phyloP scores from a whole-genome alignment of 2,888 invertebrate species.

The Adela reaumurella region DNA sequence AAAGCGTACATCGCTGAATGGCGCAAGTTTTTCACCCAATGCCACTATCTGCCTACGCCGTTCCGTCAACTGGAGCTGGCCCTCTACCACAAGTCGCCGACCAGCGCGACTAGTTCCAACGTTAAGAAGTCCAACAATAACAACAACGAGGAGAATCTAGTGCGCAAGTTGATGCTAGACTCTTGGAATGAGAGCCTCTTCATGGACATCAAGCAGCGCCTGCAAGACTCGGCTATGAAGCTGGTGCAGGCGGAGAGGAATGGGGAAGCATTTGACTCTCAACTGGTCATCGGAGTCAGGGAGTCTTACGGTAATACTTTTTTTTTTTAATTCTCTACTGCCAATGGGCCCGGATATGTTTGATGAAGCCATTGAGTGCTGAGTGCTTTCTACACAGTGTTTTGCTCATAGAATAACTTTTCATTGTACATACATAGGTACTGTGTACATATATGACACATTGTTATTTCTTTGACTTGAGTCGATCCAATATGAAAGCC shows the following conservation, averaged over 20 bases:
- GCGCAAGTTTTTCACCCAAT: slow-evolving; percentile 97
- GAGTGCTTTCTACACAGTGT: no score
- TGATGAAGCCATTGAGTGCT: no score
- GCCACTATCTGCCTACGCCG: slow-evolving; percentile 93
- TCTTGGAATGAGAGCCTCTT: slow-evolving; percentile 99
- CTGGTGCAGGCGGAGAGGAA: slow-evolving; percentile 94
- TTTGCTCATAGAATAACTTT: no score
- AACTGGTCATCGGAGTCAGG: slow-evolving; percentile 94
- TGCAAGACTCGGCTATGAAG: slow-evolving; percentile 96
- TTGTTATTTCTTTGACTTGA: no score
- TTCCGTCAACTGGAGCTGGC: slow-evolving; percentile 90
- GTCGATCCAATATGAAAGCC: no score
- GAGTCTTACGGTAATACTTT: slow-evolving; percentile 96
- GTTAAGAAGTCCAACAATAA: slow-evolving; percentile 50
- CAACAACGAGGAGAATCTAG: slow-evolving; percentile 83
- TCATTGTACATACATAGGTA: no score
- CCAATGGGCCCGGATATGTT: no score
- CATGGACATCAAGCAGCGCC: slow-evolving; percentile 86
- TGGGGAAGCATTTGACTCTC: slow-evolving; percentile 96
- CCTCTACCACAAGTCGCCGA: slow-evolving; percentile 54
- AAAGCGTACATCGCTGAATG: slow-evolving; percentile 98
- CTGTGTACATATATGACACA: no score
- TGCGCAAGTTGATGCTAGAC: slow-evolving; percentile 94
- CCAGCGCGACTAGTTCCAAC: slow-evolving; percentile 35
- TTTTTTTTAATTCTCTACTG: no score